phyloP scores from a whole-genome alignment of 1,140 invertebrate species.

The Prorops nasuta region DNA sequence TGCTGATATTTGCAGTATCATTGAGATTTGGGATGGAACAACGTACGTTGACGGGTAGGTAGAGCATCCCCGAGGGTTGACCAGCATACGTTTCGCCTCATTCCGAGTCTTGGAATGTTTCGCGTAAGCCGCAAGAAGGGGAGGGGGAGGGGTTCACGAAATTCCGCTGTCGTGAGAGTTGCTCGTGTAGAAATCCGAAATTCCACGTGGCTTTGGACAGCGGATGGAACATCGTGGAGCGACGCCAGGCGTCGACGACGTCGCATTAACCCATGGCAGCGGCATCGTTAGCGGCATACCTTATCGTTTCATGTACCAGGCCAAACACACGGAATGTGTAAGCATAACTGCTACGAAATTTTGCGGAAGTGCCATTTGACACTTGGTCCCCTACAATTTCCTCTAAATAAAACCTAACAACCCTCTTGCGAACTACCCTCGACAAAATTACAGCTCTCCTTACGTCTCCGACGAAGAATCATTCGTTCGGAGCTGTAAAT shows the following conservation, averaged over 20 bases:
- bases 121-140: background rate
- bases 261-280: constrained; percentile 38
- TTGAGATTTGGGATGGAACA: too few species aligned
- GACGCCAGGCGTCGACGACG: constrained; percentile 12
- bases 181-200: constrained; percentile 36
- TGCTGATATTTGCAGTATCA: too few species aligned
- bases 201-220: constrained; percentile 38
- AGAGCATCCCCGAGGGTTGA: too few species aligned
- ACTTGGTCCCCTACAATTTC: too few species aligned
- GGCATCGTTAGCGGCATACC: constrained; percentile 48
- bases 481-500: too few species aligned
- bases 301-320: constrained; percentile 37
- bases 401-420: too few species aligned
- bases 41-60: too few species aligned
- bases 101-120: constrained; percentile 19
- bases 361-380: too few species aligned
- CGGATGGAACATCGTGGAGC: constrained; percentile 16
- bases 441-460: too few species aligned
- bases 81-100: too few species aligned
- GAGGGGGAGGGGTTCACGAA: background rate
- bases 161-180: background rate
- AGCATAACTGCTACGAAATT: constrained; percentile 24
- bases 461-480: too few species aligned
- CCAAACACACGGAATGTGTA: constrained; percentile 35
- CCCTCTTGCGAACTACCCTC: too few species aligned